Base-by-base conservation (phyloP, 2,113 vertebrate genomes). In the Columbina picui region DNA sequence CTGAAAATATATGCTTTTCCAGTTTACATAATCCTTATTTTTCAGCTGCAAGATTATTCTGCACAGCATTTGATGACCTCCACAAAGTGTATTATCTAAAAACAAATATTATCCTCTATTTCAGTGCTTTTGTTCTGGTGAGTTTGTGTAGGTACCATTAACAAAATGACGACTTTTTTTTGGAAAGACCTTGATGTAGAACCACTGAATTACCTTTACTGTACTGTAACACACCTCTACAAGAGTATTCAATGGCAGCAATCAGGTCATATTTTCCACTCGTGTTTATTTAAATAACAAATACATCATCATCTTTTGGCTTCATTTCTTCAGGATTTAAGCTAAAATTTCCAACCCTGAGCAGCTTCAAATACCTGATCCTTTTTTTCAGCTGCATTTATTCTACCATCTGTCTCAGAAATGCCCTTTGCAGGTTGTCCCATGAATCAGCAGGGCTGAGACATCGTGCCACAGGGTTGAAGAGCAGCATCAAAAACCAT, bases 221-320 rank as follows among this genome's bases (percentile, higher is more conserved):
- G n/a, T 52, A 38, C 87, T 55, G 41, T 77, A 70, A 64, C 9
- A 3, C 10, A 22, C 39, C 59, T 91, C 83, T 67, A 52, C 52
- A 88, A 47, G 27, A 79, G 45, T 20, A 26, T 60, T 85, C 45
- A 90, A 23, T 9, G 78, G 65, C 77, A 94, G 60, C 59, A 86
- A 74, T 77, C 90, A 79, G 71, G 79, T 88, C 64, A 12, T 68
- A 89, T 95, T 95, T 96, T 95, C 90, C 88, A 81, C 90, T 96
- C 92, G 34, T 18, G 30, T 52, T 75, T 71, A 92, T n/a, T 71
- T 38, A 96, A 92, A 92, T 90, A 27, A 65, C 47, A 78, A 60
- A 94, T 96, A 95, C 93, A 96, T 94, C 93, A 90, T 92, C 17
- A 45, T 45, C 14, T 16, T 67, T 70, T 12, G 9, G 38, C 80